These are phyloP conservation scores for Metopolophium dirhodum DNA, from an alignment of 1,140 invertebrate species.

Conservation along the genomic window DNA sequence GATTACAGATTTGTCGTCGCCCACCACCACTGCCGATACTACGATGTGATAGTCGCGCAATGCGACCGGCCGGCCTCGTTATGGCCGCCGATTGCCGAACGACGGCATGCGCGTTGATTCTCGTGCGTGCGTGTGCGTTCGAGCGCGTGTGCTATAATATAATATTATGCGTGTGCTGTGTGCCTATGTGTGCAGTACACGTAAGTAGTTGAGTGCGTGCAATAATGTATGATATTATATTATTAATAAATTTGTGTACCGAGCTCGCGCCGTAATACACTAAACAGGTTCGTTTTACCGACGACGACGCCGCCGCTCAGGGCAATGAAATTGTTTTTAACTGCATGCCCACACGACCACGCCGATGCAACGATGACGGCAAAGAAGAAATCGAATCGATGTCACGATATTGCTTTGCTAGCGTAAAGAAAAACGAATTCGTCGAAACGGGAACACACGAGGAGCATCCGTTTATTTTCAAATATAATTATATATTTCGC, in stretches of 20 bases:
- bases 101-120: background rate
- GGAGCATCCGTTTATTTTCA: background rate
- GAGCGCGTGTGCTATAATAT: background rate
- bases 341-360: background rate
- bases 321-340: slow-evolving; percentile 54
- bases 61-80: slow-evolving; percentile 33
- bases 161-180: background rate
- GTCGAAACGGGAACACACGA: background rate
- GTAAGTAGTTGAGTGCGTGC: background rate
- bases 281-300: slow-evolving; percentile 46
- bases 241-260: background rate
- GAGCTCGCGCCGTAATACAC: slow-evolving; percentile 38
- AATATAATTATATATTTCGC: background rate
- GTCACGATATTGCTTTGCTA: slow-evolving; percentile 16
- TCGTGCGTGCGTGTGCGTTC: background rate
- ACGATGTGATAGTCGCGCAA: slow-evolving; percentile 4
- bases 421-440: background rate
- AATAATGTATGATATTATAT: background rate
- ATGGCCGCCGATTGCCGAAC: background rate
- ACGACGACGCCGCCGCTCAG: background rate
- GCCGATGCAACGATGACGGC: background rate
- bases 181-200: background rate
- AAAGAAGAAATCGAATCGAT: slow-evolving; percentile 48
- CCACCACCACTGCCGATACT: background rate
- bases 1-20: slow-evolving; percentile 40